phyloP scores from a whole-genome alignment of 2,888 invertebrate species.

The Netelia melanura region DNA sequence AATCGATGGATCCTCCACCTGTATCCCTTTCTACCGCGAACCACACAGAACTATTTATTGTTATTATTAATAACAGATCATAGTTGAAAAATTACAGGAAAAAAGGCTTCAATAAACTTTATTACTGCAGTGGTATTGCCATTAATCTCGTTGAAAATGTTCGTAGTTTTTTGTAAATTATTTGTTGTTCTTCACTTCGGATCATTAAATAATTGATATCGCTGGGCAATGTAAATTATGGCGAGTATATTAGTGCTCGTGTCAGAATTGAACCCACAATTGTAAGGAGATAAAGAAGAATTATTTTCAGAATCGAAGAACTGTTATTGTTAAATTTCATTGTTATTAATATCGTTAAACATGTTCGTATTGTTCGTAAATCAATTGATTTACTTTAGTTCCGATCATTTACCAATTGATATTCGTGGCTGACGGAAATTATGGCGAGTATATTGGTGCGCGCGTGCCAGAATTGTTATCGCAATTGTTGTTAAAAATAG shows the following conservation, averaged over 20 bases:
- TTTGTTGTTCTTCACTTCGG: constrained; percentile 30
- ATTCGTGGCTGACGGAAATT: too few relatives aligned
- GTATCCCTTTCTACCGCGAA: too few relatives aligned
- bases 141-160: constrained; percentile 13
- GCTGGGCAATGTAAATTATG: constrained; percentile 56
- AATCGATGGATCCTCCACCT: not conserved
- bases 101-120: not conserved
- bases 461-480: constrained; percentile 46
- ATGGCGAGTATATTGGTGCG: too few relatives aligned
- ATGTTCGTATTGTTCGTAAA: too few relatives aligned
- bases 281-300: constrained; percentile 20
- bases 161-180: constrained; percentile 18
- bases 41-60: not conserved
- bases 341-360: too few relatives aligned
- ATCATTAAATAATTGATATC: constrained; percentile 51
- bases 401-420: too few relatives aligned
- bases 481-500: constrained; percentile 43
- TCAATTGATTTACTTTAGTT: too few relatives aligned
- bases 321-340: too few relatives aligned
- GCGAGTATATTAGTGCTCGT: constrained; percentile 27
- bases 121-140: constrained; percentile 6
- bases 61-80: not conserved
- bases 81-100: not conserved
- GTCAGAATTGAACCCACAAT: not conserved
- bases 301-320: not conserved